A percentile compares a stretch with the other conserved stretches of the same genome.
These are phyloP conservation scores for Porites cylindrica DNA, from an alignment of 92 coral and sea anemone species.

Conservation along the genomic window DNA sequence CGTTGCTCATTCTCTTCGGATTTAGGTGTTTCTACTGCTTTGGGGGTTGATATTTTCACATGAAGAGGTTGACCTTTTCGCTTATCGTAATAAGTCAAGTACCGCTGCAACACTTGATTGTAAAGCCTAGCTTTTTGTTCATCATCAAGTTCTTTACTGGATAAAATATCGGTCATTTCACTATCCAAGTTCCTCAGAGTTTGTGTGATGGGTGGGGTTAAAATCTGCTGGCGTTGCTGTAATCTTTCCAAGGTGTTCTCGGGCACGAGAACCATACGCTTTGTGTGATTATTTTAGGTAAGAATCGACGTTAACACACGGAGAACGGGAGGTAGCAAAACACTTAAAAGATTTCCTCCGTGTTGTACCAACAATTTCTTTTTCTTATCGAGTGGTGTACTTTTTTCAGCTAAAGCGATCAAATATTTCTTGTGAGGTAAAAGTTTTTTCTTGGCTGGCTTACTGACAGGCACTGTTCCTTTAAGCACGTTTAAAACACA, in stretches of 20 bases:
- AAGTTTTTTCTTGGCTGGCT: background rate
- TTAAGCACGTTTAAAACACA: constrained; percentile 37
- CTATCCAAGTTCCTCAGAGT: too few relatives aligned
- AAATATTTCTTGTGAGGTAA: background rate
- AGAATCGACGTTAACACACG: background rate
- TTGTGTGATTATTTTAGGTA: constrained; percentile 13
- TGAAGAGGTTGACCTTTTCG: too few relatives aligned
- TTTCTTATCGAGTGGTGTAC: background rate
- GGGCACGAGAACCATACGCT: constrained; percentile 36
- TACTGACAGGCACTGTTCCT: constrained; percentile 50
- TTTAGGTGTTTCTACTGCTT: too few relatives aligned
- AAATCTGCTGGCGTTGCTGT: constrained; percentile 34
- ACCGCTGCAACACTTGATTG: constrained; percentile 18
- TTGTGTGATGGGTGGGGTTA: too few relatives aligned
- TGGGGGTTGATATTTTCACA: too few relatives aligned
- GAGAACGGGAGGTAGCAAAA: constrained; percentile 28
- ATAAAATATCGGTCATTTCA: constrained; percentile 7
- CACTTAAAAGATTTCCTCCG: constrained; percentile 19
- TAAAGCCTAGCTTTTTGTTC: constrained; percentile 49
- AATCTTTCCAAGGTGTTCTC: constrained; percentile 39
- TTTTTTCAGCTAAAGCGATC: background rate
- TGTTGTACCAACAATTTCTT: constrained; percentile 4
- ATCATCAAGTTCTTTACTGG: constrained; percentile 19
- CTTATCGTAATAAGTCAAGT: too few relatives aligned
- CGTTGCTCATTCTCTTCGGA: too few relatives aligned